These are phyloP conservation scores for Clupea harengus DNA, from an alignment of 2,113 vertebrate genomes.

Conservation along the genomic window DNA sequence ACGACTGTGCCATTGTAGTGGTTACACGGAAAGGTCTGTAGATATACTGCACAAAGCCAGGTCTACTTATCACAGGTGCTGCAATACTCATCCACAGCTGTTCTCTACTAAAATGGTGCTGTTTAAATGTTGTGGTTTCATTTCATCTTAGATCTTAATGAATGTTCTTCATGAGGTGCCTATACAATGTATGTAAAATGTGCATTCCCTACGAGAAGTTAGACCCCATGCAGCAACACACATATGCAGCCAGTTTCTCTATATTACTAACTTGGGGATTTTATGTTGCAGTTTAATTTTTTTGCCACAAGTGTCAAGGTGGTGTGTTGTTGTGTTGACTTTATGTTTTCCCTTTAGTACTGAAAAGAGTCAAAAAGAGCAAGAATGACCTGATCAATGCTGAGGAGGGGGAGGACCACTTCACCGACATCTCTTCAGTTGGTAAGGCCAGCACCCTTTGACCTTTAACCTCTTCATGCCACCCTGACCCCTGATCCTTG, in stretches of 20 bases:
- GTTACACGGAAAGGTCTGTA: neutral
- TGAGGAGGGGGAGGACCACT: slow-evolving; percentile 93
- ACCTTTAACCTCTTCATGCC: neutral
- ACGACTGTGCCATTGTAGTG: neutral
- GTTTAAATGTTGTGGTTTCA: neutral
- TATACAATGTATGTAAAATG: neutral
- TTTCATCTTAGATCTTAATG: neutral
- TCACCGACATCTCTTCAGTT: slow-evolving; percentile 91
- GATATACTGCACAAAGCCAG: neutral
- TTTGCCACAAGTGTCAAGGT: neutral
- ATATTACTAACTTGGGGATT: too few species aligned
- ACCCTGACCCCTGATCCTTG: too few species aligned
- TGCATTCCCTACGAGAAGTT: neutral
- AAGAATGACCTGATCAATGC: slow-evolving; percentile 92
- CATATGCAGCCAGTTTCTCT: too few species aligned
- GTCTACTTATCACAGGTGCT: neutral
- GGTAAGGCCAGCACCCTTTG: slow-evolving; percentile 74
- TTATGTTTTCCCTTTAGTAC: slow-evolving; percentile 68
- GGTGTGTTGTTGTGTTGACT: neutral
- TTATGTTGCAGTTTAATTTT: too few species aligned
- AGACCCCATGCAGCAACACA: too few species aligned
- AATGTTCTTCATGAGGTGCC: neutral
- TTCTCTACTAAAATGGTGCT: neutral
- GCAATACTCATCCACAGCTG: neutral
- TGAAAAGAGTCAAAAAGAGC: slow-evolving; percentile 94